Conservation (phyloP, 2,888 invertebrate species). For the Apodemia zela region DNA sequence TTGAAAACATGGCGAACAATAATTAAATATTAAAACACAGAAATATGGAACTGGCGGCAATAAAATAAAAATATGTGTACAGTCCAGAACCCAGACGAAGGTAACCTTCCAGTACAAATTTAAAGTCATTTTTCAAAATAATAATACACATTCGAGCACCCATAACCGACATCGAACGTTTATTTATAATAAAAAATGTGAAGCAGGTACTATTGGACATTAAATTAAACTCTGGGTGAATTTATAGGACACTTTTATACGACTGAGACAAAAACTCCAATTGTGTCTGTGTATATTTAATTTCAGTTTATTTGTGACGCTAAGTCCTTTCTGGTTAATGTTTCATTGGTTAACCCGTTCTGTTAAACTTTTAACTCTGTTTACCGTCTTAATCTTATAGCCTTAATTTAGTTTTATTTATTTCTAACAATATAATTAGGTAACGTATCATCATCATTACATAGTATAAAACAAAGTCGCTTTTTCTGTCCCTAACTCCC, state of each 20-base stretch:
- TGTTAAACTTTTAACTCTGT: constrained; percentile 49
- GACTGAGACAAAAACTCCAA: constrained; percentile 80
- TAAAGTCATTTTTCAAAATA: constrained; percentile 75
- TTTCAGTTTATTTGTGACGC: constrained; percentile 78
- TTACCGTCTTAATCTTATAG: not conserved
- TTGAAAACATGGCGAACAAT: not conserved
- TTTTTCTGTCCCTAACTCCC: too few species aligned
- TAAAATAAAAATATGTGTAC: constrained; percentile 13
- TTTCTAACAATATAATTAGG: not conserved
- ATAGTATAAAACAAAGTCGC: too few species aligned
- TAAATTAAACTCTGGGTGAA: constrained; percentile 80
- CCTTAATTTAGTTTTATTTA: not conserved
- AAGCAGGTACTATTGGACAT: constrained; percentile 78
- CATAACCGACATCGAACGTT: constrained; percentile 71
- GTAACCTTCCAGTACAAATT: constrained; percentile 58
- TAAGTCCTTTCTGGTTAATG: constrained; percentile 69
- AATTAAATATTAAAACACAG: constrained; percentile 18
- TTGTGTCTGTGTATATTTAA: constrained; percentile 79
- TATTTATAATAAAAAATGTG: constrained; percentile 72
- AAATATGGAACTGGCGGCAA: constrained; percentile 5
- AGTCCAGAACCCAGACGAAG: constrained; percentile 31
- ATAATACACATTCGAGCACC: constrained; percentile 69
- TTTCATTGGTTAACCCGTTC: constrained; percentile 71
- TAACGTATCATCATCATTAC: too few species aligned
- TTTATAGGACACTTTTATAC: constrained; percentile 80